Conservation (phyloP, 2,797 vertebrate species). For the Gorsachius magnificus region DNA sequence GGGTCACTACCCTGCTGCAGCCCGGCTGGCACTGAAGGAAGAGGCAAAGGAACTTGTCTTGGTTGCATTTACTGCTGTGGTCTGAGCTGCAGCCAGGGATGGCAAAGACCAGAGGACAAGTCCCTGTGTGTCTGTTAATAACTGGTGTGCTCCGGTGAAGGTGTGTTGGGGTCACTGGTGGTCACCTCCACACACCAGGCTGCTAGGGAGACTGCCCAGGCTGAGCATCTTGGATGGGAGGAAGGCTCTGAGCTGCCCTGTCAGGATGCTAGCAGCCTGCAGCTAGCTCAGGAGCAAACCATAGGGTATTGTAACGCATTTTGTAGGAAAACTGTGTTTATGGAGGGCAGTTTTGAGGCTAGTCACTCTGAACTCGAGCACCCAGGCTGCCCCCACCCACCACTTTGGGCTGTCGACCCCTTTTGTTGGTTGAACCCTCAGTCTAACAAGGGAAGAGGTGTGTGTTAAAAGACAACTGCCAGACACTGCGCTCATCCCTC, state of each 20-base stretch:
- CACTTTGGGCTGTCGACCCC: not conserved
- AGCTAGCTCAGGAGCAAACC: not conserved
- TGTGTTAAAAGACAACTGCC: not conserved
- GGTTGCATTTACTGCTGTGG: not conserved
- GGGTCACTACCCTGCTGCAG: not conserved
- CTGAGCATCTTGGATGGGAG: rapidly evolving
- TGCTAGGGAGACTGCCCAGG: not conserved
- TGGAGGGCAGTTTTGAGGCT: not conserved
- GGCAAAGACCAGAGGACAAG: not conserved
- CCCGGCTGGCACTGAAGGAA: not conserved
- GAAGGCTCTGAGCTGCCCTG: not conserved
- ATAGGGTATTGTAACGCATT: rapidly evolving
- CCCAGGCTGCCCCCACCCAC: too few species aligned
- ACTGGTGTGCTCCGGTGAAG: not conserved
- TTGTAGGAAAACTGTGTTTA: not conserved
- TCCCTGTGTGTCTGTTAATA: not conserved
- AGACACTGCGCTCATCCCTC: not conserved
- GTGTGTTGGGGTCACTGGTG: not conserved
- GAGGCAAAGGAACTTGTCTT: not conserved
- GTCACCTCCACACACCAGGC: rapidly evolving
- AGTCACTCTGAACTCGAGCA: not conserved
- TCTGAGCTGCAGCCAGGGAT: not conserved
- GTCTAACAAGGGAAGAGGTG: not conserved
- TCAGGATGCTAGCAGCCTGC: not conserved
- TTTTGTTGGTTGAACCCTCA: not conserved